phyloP scores from a whole-genome alignment of 1,140 invertebrate genomes.

The Cydia splendana region DNA sequence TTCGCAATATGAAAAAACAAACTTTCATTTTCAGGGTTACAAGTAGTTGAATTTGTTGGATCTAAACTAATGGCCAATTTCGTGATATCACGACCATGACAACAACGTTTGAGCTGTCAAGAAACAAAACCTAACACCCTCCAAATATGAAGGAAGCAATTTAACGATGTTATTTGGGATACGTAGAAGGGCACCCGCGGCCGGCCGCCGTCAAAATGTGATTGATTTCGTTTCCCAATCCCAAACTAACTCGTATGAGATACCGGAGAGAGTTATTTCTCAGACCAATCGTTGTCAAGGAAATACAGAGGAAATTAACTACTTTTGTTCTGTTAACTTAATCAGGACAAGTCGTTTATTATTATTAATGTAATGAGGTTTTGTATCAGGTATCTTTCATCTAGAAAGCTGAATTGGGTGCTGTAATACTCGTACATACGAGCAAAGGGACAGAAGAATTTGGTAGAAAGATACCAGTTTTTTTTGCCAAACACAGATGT shows the following conservation, averaged over 20 bases:
- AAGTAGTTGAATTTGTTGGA: background rate
- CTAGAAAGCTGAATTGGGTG: background rate
- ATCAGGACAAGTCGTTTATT: slow-evolving; percentile 9
- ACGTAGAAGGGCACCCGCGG: slow-evolving; percentile 7
- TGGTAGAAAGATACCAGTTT: no score
- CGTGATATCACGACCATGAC: background rate
- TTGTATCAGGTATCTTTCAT: background rate
- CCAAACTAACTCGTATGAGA: slow-evolving; percentile 25
- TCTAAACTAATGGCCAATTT: background rate
- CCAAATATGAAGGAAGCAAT: slow-evolving; percentile 1
- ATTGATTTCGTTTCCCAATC: slow-evolving; percentile 40
- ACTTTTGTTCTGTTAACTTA: slow-evolving; percentile 26
- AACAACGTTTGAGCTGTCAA: background rate
- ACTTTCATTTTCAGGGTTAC: no score
- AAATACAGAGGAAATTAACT: slow-evolving; percentile 26
- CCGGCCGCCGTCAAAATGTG: slow-evolving; percentile 32
- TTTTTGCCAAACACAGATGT: no score
- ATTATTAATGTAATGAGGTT: background rate
- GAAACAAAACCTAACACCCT: slow-evolving; percentile 3
- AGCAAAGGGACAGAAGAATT: background rate
- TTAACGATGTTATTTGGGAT: slow-evolving; percentile 22
- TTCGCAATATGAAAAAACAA: no score
- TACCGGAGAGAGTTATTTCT: slow-evolving; percentile 11
- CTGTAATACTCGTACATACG: background rate
- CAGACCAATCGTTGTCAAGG: slow-evolving; percentile 27